These are phyloP conservation scores for Hippocampus barbouri DNA, from an alignment of 2,113 vertebrate species.

Conservation along the genomic window DNA sequence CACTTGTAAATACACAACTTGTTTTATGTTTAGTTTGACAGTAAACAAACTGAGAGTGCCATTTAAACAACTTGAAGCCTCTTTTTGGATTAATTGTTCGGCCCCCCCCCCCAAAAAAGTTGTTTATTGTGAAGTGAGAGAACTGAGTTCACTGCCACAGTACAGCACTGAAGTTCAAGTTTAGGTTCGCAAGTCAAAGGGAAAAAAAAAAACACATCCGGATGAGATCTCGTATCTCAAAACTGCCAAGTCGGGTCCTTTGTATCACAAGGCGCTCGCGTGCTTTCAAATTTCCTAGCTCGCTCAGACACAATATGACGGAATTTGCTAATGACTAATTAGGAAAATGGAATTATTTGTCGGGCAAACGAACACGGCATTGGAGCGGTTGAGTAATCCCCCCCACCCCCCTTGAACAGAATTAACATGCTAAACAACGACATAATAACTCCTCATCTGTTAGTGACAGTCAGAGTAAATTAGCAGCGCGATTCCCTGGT, in stretches of 20 bases:
- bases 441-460: slow-evolving; percentile 44
- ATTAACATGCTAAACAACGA: slow-evolving; percentile 35
- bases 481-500: slow-evolving; percentile 49
- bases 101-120: too few relatives aligned
- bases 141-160: too few relatives aligned
- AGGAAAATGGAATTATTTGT: slow-evolving; percentile 28
- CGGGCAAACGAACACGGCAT: slow-evolving; percentile 34
- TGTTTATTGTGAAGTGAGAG: background rate
- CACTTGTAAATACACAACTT: background rate
- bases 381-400: slow-evolving; percentile 33
- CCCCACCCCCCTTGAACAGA: slow-evolving; percentile 16
- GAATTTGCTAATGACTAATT: slow-evolving; percentile 37
- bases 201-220: too few relatives aligned
- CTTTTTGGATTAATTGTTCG: too few relatives aligned
- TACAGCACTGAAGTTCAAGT: too few relatives aligned
- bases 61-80: too few relatives aligned
- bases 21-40: too few relatives aligned
- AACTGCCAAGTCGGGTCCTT: background rate
- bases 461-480: slow-evolving; percentile 43
- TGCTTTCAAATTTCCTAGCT: background rate
- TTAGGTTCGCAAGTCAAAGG: too few relatives aligned
- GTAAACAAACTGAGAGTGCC: too few relatives aligned
- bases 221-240: background rate
- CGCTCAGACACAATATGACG: background rate
- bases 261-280: too few relatives aligned